phyloP scores from a whole-genome alignment of 2,113 vertebrate species.

The Semnornis frantzii region DNA sequence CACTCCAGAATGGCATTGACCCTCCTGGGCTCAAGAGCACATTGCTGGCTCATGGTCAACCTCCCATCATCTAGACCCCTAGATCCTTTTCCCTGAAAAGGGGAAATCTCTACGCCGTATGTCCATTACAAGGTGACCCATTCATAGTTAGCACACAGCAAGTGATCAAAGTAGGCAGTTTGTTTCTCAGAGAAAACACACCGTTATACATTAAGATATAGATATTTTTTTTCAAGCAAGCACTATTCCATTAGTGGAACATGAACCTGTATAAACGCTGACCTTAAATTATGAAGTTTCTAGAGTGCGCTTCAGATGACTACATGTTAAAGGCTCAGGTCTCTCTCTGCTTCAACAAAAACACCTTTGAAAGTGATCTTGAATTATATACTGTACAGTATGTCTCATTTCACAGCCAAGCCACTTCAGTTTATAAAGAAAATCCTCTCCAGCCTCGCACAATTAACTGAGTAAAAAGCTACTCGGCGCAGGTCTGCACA shows the following conservation, averaged over 20 bases:
- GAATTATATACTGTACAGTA: constrained; percentile 44
- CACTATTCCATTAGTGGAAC: neutral
- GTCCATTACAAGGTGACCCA: neutral
- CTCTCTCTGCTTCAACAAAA: constrained; percentile 57
- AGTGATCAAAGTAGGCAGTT: neutral
- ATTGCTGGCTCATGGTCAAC: no score
- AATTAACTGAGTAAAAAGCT: constrained; percentile 29
- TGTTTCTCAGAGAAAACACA: neutral
- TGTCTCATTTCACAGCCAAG: constrained; percentile 69
- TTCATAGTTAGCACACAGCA: neutral
- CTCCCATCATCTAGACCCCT: no score
- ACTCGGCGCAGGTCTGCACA: neutral
- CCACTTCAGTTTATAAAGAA: constrained; percentile 65
- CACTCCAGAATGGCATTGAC: no score
- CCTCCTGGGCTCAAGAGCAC: no score
- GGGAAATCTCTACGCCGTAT: neutral
- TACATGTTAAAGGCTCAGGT: constrained; percentile 4
- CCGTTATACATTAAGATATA: constrained; percentile 6
- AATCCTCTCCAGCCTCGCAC: constrained; percentile 49
- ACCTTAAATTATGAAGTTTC: constrained; percentile 25
- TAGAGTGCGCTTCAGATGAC: constrained; percentile 8
- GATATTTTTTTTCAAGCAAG: constrained; percentile 23
- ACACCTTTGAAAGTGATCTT: constrained; percentile 52
- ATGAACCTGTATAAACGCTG: neutral
- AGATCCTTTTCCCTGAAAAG: no score